These are phyloP conservation scores for Anthophora plumipes DNA, from an alignment of 2,888 invertebrate species.

Conservation along the genomic window DNA sequence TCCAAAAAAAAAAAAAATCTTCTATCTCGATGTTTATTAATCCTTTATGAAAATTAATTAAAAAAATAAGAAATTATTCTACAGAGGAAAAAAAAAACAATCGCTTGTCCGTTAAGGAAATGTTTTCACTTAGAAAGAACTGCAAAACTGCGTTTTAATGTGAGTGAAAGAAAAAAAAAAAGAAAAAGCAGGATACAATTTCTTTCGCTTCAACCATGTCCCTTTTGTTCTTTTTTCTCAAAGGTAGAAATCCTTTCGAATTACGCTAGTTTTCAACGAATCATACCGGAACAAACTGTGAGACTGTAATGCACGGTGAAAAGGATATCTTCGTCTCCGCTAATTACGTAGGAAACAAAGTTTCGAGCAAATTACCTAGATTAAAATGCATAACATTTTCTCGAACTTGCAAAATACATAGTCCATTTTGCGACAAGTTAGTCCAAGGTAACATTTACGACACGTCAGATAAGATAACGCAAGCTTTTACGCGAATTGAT, in stretches of 20 bases:
- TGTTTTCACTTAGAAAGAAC: too few species aligned
- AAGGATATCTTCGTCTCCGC: slow-evolving; percentile 20
- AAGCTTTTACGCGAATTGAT: slow-evolving; percentile 52
- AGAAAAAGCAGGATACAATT: neutral
- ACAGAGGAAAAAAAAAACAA: too few species aligned
- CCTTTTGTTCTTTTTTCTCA: neutral
- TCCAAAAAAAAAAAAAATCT: neutral
- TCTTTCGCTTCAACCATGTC: neutral
- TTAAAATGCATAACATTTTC: slow-evolving; percentile 45
- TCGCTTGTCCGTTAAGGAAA: too few species aligned
- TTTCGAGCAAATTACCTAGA: slow-evolving; percentile 39
- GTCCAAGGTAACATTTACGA: slow-evolving; percentile 12
- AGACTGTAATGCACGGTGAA: slow-evolving; percentile 6
- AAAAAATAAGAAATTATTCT: too few species aligned
- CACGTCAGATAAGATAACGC: slow-evolving; percentile 47
- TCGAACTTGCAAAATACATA: slow-evolving; percentile 29
- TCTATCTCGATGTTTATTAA: too few species aligned
- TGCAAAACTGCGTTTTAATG: too few species aligned
- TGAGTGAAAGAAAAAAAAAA: neutral
- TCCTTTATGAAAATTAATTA: too few species aligned
- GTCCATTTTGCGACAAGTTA: slow-evolving; percentile 31
- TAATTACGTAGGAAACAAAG: slow-evolving; percentile 31
- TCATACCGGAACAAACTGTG: slow-evolving; percentile 5
- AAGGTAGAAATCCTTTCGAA: slow-evolving; percentile 9
- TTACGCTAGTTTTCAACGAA: slow-evolving; percentile 23